These are phyloP conservation scores for Boloria euphrosyne DNA, from an alignment of 2,888 invertebrate species.

Conservation along the genomic window DNA sequence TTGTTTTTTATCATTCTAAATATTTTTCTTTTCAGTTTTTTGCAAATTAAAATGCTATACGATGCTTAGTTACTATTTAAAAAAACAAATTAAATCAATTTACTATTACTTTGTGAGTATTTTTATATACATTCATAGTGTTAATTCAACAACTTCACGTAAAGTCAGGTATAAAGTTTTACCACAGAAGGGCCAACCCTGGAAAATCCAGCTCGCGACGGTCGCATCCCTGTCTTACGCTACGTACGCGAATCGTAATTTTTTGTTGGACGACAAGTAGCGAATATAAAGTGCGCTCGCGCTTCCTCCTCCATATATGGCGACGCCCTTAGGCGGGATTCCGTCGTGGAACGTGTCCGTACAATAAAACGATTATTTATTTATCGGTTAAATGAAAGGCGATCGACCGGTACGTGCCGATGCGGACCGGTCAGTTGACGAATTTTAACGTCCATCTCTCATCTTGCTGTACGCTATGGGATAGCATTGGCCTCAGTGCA, in stretches of 20 bases:
- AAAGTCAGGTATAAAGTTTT: too few species aligned
- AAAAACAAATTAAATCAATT: not conserved
- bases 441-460: constrained; percentile 29
- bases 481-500: not conserved
- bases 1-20: too few species aligned
- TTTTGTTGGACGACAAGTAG: constrained; percentile 63
- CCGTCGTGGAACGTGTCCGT: constrained; percentile 68
- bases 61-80: too few species aligned
- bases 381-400: constrained; percentile 54
- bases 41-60: too few species aligned
- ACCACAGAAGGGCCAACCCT: constrained; percentile 23
- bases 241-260: constrained; percentile 76
- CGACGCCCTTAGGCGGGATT: constrained; percentile 71
- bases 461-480: constrained; percentile 1
- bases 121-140: not conserved
- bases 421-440: constrained; percentile 33
- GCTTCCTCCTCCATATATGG: constrained; percentile 74
- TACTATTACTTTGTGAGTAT: not conserved
- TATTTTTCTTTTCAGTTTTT: too few species aligned
- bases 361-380: constrained; percentile 77
- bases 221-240: constrained; percentile 51
- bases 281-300: constrained; percentile 67
- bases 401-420: constrained; percentile 46
- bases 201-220: constrained; percentile 26
- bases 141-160: not conserved